Conservation (phyloP, 2,888 invertebrate species). For the Ochropleura plecta region DNA sequence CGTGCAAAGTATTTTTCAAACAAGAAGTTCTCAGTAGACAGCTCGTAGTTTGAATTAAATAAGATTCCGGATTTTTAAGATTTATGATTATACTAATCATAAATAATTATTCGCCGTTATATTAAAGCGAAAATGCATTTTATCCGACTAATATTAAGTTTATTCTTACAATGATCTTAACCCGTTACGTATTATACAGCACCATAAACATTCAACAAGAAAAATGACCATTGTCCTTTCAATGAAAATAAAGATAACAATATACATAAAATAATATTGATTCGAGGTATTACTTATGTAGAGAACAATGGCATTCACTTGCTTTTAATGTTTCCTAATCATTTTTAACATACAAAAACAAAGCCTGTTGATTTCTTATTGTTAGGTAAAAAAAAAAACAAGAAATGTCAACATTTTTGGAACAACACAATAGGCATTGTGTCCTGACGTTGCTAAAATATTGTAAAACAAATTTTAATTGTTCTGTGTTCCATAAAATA, state of each 20-base stretch:
- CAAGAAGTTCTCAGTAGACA: neutral
- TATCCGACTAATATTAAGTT: neutral
- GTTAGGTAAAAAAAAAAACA: neutral
- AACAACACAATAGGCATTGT: conserved; percentile 31
- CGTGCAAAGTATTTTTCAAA: neutral
- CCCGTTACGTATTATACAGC: neutral
- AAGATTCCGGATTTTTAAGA: no score
- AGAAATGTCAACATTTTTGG: conserved; percentile 1
- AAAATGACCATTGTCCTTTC: neutral
- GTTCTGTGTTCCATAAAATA: conserved; percentile 7
- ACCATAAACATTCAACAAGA: neutral
- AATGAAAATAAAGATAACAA: conserved; percentile 1
- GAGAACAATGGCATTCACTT: neutral
- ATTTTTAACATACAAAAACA: conserved; percentile 14
- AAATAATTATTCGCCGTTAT: neutral
- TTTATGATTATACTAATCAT: neutral
- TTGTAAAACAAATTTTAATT: conserved; percentile 22
- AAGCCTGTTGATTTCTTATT: conserved; percentile 11
- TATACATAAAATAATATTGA: neutral
- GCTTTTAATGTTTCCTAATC: neutral
- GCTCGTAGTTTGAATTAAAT: no score
- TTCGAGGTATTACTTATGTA: neutral
- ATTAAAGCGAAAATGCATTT: neutral
- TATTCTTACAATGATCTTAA: neutral
- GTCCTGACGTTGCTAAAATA: conserved; percentile 4